Evolutionary conservation across 2,797 vertebrate species (phyloP).

Genomic region (Distichodus sexfasciatus): DNA sequence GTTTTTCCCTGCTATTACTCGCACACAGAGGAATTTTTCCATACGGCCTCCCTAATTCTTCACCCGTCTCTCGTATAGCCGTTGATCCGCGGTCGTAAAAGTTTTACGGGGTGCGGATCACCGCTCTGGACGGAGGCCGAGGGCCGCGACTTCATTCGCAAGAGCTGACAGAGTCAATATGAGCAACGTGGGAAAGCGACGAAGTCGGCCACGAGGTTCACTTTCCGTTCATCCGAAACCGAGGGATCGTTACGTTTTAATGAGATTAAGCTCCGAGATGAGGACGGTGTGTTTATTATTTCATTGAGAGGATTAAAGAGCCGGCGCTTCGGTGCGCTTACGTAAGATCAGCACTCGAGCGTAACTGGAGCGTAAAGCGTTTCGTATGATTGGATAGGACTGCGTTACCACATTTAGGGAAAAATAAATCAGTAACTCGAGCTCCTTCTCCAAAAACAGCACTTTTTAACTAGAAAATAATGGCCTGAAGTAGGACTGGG

Average conservation of each 20-base stretch:
- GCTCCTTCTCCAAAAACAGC: not conserved
- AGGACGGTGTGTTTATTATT: slow-evolving; percentile 1
- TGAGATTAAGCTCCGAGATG: slow-evolving; percentile 22
- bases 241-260: slow-evolving; percentile 20
- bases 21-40: slow-evolving; percentile 59
- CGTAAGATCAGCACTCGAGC: slow-evolving; percentile 4
- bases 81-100: slow-evolving; percentile 58
- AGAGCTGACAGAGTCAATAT: slow-evolving; percentile 12
- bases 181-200: slow-evolving; percentile 5
- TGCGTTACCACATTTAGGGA: not conserved
- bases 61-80: slow-evolving; percentile 20
- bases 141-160: no score
- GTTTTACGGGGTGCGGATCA: slow-evolving; percentile 49
- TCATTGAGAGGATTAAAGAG: not conserved
- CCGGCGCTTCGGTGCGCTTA: not conserved
- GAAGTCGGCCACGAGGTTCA: not conserved
- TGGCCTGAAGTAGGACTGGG: no score
- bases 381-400: not conserved
- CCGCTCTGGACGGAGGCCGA: slow-evolving; percentile 39
- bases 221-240: slow-evolving; percentile 27
- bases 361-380: not conserved
- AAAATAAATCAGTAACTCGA: not conserved
- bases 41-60: slow-evolving; percentile 38
- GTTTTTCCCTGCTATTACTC: slow-evolving; percentile 54
- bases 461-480: no score